Percentiles rank a stretch among this genome's conserved stretches.
Evolutionary conservation across 2,113 vertebrate species (phyloP).

Genomic region (Ceyx cyanopectus): DNA sequence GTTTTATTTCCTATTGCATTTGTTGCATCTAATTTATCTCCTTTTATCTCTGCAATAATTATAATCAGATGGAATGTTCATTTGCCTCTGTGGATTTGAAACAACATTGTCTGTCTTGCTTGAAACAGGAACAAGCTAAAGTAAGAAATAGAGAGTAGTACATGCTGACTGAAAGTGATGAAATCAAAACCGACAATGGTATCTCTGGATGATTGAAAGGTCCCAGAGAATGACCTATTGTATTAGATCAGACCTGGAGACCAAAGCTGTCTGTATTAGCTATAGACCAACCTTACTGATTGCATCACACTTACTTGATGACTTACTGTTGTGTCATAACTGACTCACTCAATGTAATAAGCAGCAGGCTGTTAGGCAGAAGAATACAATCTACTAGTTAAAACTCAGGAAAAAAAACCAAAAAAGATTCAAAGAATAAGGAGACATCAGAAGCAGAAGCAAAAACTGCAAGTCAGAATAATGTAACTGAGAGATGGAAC

Average conservation of each 20-base stretch:
- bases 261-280: not conserved
- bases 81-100: slow-evolving; percentile 24
- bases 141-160: not conserved
- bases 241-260: not conserved
- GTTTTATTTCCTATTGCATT: not conserved
- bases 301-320: not conserved
- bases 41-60: not conserved
- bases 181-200: not conserved
- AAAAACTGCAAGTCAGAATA: not conserved
- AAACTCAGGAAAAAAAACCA: not conserved
- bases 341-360: not conserved
- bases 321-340: not conserved
- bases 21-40: not conserved
- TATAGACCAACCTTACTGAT: not conserved
- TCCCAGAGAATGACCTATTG: not conserved
- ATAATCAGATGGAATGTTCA: not conserved
- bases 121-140: not conserved
- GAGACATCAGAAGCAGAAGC: not conserved
- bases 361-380: not conserved
- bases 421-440: not conserved
- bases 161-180: not conserved
- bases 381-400: not conserved
- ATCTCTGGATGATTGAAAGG: not conserved
- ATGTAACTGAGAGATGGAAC: not conserved
- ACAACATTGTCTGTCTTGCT: slow-evolving; percentile 1